Base-by-base conservation (phyloP, 2,797 vertebrate species). In the Apogon talboti region DNA sequence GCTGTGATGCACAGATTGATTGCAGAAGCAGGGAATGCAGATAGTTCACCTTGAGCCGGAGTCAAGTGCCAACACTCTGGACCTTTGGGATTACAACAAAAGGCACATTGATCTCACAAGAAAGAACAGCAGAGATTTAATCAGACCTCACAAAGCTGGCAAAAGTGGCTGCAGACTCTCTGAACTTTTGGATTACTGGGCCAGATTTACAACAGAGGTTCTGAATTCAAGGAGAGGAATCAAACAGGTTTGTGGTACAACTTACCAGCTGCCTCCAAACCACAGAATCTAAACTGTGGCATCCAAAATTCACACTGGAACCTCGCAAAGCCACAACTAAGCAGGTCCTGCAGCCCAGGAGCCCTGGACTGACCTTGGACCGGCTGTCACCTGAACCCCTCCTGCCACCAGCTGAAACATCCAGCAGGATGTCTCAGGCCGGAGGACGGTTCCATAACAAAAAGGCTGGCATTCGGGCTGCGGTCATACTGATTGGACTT, bases 401-500 rank as follows among this genome's bases (percentile, higher is more conserved):
- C n/a, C 51, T 74, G 87, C 73, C 73, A 30, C 77, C 81, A 15
- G 60, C 79, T 61, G 87, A 81, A 67, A 63, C 85, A 58, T 82
- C 87, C 77, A 72, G 84, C 82, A 35, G 33, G 7, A 95, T 94
- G 93, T 94, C 94, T 68, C 94, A 96, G 66, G 83, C 93, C 4
- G 87, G 92, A 54, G 88, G 87, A 60, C 93, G 93, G 76, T 87
- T 94, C 81, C 95, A 94, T 70, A 95, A 93, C 78, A 96, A 96
- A 71, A 96, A 96, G 87, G 97, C 96, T 6, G 96, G 97, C 64
- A 95, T 98, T 44, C 95, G 96, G 53, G 97, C 97, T 0, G 97
- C 97, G 0, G 97, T 98, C 78, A 96, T 98, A 74, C 94, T 98
- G 49, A 98, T 98, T 38, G 97, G 97, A 91, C 94, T 98, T 62